Conservation (phyloP, 1,140 invertebrate species). For the Parapsyche elsis region DNA sequence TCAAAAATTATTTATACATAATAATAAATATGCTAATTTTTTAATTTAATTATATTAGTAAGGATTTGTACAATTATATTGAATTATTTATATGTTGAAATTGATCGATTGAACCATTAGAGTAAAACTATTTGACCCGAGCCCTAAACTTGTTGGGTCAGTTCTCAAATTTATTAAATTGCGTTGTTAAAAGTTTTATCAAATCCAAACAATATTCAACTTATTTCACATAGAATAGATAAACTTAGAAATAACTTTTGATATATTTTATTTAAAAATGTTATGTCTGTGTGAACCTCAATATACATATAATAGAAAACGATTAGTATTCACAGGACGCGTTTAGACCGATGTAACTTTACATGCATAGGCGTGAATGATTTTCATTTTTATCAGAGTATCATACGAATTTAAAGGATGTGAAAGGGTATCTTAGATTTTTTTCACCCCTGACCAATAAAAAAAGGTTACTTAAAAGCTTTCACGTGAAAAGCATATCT, state of each 20-base stretch:
- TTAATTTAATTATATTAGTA: neutral
- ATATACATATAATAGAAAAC: too few species aligned
- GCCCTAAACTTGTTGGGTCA: constrained; percentile 2
- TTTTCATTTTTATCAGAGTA: too few species aligned
- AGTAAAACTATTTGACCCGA: neutral
- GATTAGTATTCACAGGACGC: neutral
- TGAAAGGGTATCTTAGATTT: too few species aligned
- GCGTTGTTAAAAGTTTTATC: neutral
- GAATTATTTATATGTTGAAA: neutral
- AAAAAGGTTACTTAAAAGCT: too few species aligned
- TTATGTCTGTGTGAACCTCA: too few species aligned
- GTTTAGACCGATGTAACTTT: neutral
- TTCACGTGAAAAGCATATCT: too few species aligned
- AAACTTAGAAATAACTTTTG: too few species aligned
- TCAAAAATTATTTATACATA: neutral
- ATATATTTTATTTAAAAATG: too few species aligned
- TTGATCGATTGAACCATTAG: neutral
- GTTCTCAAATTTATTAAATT: constrained; percentile 1
- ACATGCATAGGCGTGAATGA: neutral
- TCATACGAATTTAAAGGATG: too few species aligned
- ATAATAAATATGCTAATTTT: neutral
- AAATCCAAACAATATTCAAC: too few species aligned
- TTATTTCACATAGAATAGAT: too few species aligned
- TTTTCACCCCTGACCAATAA: too few species aligned
- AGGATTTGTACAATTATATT: neutral